Evolutionary conservation across 2,888 invertebrate genomes (phyloP).

Genomic region (Therioaphis trifolii): DNA sequence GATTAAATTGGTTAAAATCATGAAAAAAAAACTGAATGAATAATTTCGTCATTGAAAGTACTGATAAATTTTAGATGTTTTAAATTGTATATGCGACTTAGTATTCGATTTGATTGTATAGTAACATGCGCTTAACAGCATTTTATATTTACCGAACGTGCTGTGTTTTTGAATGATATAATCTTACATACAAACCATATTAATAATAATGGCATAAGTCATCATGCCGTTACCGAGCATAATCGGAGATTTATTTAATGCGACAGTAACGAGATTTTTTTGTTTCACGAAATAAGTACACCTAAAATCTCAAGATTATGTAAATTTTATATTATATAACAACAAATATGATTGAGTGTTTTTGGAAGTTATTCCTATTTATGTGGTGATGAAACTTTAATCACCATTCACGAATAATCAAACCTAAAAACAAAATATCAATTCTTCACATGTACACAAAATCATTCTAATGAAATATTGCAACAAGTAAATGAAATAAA

Average conservation of each 20-base stretch:
- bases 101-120: not conserved
- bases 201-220: not conserved
- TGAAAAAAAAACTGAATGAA: too few relatives aligned
- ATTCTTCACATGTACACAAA: too few relatives aligned
- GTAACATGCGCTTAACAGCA: not conserved
- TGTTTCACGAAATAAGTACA: not conserved
- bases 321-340: conserved; percentile 1
- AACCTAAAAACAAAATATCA: too few relatives aligned
- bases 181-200: too few relatives aligned
- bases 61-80: too few relatives aligned
- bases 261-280: not conserved
- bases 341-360: not conserved
- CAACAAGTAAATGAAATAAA: too few relatives aligned
- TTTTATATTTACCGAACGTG: not conserved
- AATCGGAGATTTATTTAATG: not conserved
- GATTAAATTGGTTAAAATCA: too few relatives aligned
- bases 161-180: not conserved
- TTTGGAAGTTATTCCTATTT: not conserved
- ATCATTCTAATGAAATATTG: too few relatives aligned
- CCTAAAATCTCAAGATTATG: not conserved
- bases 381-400: too few relatives aligned
- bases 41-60: too few relatives aligned
- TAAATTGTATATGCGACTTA: too few relatives aligned
- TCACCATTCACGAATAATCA: too few relatives aligned
- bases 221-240: not conserved